These are phyloP conservation scores for Notoglanidium macrostoma DNA, from an alignment of 2,797 vertebrate genomes.

Conservation along the genomic window DNA sequence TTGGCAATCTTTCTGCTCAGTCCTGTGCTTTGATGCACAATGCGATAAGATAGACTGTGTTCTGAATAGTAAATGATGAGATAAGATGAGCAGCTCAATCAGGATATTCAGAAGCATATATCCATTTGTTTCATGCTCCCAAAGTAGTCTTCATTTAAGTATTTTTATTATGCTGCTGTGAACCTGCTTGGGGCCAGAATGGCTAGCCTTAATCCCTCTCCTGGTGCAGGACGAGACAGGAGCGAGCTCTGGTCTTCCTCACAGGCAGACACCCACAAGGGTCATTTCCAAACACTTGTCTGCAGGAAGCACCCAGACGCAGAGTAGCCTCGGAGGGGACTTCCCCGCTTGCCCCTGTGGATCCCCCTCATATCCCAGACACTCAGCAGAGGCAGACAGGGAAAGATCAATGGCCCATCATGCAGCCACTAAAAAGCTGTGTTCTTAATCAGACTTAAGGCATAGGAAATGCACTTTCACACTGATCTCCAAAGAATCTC, in stretches of 20 bases:
- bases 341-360: constrained; percentile 31
- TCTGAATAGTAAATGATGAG: constrained; percentile 1
- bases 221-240: constrained; percentile 37
- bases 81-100: constrained; percentile 16
- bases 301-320: constrained; percentile 51
- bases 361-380: constrained; percentile 37
- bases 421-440: constrained; percentile 32
- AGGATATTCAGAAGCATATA: constrained; percentile 17
- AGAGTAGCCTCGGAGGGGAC: constrained; percentile 29
- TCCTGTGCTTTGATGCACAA: background rate
- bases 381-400: constrained; percentile 43
- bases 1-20: constrained; percentile 7
- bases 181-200: constrained; percentile 34
- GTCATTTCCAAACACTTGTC: constrained; percentile 52
- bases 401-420: constrained; percentile 26
- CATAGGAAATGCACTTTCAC: constrained; percentile 39
- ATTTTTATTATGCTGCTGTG: constrained; percentile 30
- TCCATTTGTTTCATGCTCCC: constrained; percentile 13
- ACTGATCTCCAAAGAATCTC: constrained; percentile 22
- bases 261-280: constrained; percentile 46
- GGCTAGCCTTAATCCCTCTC: constrained; percentile 46
- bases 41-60: background rate
- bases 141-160: constrained; percentile 18
- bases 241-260: constrained; percentile 56
- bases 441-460: constrained; percentile 32